Evolutionary conservation across 1,140 invertebrate genomes (phyloP).

Genomic region (Aphis gossypii): DNA sequence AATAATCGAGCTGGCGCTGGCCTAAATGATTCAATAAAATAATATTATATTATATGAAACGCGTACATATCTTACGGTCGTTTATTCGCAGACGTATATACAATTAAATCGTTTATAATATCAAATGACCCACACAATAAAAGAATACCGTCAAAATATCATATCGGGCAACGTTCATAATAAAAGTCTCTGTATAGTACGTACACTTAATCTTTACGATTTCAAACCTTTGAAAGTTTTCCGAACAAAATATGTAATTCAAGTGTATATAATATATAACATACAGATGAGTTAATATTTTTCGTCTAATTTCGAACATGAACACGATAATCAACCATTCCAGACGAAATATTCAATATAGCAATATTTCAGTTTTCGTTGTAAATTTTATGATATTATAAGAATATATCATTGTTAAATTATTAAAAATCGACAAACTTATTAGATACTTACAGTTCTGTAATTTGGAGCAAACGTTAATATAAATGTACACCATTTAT

Average conservation of each 20-base stretch:
- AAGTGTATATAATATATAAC: background rate
- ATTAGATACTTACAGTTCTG: background rate
- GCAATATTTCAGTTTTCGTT: background rate
- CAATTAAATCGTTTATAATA: background rate
- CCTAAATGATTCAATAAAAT: background rate
- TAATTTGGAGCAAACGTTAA: background rate
- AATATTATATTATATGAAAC: background rate
- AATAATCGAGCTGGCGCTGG: background rate
- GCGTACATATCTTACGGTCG: background rate
- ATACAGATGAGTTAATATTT: background rate
- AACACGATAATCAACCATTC: background rate
- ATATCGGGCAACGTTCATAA: background rate
- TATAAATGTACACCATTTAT: background rate
- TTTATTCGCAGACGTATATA: background rate
- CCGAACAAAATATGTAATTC: background rate
- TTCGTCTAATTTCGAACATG: background rate
- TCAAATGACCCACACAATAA: background rate
- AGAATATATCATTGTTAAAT: background rate
- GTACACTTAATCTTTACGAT: background rate
- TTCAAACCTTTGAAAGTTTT: background rate
- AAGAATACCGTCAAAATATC: too few species aligned
- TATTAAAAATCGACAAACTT: background rate
- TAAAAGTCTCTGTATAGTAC: background rate
- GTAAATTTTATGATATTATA: background rate
- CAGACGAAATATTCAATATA: background rate